phyloP scores from a whole-genome alignment of 2,888 invertebrate genomes.

The Lissocephala sabroskyi region DNA sequence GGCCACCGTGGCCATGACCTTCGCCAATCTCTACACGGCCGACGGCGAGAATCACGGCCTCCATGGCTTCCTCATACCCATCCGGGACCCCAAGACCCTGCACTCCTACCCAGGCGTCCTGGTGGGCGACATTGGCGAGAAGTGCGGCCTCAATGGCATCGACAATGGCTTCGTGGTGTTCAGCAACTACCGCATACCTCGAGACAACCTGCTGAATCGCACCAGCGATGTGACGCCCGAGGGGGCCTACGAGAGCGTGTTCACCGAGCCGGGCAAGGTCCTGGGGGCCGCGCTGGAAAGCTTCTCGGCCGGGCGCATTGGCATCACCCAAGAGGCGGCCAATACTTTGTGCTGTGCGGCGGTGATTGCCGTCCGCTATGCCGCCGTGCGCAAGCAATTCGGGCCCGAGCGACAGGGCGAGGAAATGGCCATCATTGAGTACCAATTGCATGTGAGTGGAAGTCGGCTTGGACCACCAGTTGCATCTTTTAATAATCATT shows the following conservation, averaged over 20 bases:
- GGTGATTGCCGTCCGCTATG: constrained; percentile 84
- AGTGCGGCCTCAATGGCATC: constrained; percentile 91
- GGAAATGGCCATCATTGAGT: constrained; percentile 85
- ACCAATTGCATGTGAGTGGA: constrained; percentile 81
- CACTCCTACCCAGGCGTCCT: constrained; percentile 86
- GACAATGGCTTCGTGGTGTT: constrained; percentile 95
- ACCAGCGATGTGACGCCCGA: constrained; percentile 91
- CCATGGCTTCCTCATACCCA: constrained; percentile 90
- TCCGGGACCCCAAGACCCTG: constrained; percentile 84
- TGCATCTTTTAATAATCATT: no score
- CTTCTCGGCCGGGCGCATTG: constrained; percentile 87
- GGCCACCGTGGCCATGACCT: constrained; percentile 88
- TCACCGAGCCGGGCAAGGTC: constrained; percentile 88
- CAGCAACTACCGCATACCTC: constrained; percentile 88
- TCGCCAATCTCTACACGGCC: constrained; percentile 89
- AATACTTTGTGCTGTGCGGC: constrained; percentile 77
- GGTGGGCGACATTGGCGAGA: constrained; percentile 94
- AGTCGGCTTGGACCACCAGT: no score
- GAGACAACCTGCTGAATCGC: constrained; percentile 87
- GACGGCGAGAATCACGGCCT: constrained; percentile 87
- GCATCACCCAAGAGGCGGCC: constrained; percentile 76
- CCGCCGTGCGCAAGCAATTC: constrained; percentile 85
- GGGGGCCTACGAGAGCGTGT: constrained; percentile 91
- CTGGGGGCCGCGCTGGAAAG: constrained; percentile 90
- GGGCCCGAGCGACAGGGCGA: constrained; percentile 77